A percentile compares a stretch with the other conserved stretches of the same genome.
Evolutionary conservation across 2,113 vertebrate genomes (phyloP).

Genomic region (Gnathonemus longibarbis): DNA sequence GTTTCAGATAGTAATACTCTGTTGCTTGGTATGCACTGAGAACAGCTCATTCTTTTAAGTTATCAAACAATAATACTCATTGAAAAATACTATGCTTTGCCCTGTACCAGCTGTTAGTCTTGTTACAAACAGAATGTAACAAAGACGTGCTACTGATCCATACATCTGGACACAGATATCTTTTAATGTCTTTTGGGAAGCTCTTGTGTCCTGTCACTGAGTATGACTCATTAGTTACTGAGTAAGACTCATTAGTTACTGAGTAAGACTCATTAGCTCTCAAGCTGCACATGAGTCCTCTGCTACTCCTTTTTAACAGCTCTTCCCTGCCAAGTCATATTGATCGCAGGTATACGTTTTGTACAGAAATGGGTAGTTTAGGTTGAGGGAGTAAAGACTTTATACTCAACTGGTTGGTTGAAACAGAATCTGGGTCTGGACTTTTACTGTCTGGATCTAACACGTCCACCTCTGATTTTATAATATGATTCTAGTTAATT

Average conservation of each 20-base stretch:
- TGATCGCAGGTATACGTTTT: background rate
- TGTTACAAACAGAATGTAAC: background rate
- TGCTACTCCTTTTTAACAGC: background rate
- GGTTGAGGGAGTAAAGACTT: background rate
- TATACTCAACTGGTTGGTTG: background rate
- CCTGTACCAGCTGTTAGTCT: background rate
- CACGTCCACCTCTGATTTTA: background rate
- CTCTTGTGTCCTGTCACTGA: background rate
- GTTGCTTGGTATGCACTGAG: background rate
- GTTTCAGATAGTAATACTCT: background rate
- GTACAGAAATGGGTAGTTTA: background rate
- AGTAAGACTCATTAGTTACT: background rate
- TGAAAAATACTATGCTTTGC: background rate
- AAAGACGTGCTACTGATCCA: background rate
- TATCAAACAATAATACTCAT: background rate
- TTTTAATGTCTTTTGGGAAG: constrained; percentile 7
- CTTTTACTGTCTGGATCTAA: background rate
- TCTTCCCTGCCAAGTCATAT: background rate
- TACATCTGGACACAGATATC: background rate
- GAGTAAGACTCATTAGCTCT: background rate
- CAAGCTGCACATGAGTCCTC: background rate
- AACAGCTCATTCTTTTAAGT: background rate
- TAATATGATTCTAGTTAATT: background rate
- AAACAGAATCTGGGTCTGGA: background rate
- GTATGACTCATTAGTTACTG: background rate